Base-by-base conservation (phyloP, 2,888 invertebrate species). In the Oxytorus armatus region DNA sequence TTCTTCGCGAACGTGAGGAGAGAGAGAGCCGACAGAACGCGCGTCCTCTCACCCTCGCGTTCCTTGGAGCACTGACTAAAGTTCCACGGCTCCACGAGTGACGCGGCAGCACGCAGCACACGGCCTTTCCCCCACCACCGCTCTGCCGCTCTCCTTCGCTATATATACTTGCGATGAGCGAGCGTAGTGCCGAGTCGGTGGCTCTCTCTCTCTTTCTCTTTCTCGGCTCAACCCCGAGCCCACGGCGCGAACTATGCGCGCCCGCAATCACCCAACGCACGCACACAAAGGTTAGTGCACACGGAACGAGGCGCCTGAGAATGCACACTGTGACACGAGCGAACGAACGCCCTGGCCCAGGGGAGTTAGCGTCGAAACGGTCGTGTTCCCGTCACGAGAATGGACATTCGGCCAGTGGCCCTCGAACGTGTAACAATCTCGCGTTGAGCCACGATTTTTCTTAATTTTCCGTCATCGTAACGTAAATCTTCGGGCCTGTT, bases 31-130 rank as follows among this genome's bases (percentile, higher is more conserved):
- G 69, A 74, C 44, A 47, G 23, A 65, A 81, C 63, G 82, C 65
- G 81, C 85, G 82, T 84, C 83, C 85, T 84, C 79, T 66, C 84
- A 79, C 86, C 84, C 81, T 81, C 87, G 86, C 87, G 86, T 87
- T 85, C 87, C 86, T 82, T 86, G 85, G 86, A 87, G 86, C 87
- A 90, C 90, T 90, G 88, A 87, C 82, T 83, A 83, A n/a, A 83
- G 80, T 47, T 70, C 57, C 63, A 68, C 65, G 68, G n/a, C 57
- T 73, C 53, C 63, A 77, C 75, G 78, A 72, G 65, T 77, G 68
- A 29, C 47, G 69, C 81, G 78, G 77, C 70, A 59, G 70, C 73
- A 79, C 73, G 63, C 81, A 49, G 61, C 55, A 33, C 49, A 39
- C 42, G 25, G 49, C 47, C 72, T 49, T 33, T 39, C 47, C 63